These are phyloP conservation scores for Drosophila neotestacea DNA, from an alignment of 2,888 invertebrate species.

Conservation along the genomic window DNA sequence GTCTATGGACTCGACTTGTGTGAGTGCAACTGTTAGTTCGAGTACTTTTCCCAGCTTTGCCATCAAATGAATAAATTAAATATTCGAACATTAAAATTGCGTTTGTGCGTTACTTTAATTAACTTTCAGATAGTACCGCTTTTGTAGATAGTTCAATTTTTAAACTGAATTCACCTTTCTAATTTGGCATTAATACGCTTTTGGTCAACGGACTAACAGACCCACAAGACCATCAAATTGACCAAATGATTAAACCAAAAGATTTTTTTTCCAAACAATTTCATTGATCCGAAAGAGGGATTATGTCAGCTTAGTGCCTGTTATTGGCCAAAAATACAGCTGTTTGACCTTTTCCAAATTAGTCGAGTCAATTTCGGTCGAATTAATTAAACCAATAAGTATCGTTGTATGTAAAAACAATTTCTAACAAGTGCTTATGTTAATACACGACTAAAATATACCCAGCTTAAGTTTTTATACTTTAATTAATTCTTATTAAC, in stretches of 20 bases:
- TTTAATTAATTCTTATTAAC: neutral
- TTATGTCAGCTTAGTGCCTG: slow-evolving; percentile 39
- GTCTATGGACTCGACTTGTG: slow-evolving; percentile 13
- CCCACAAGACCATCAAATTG: slow-evolving; percentile 1
- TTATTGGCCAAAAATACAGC: slow-evolving; percentile 28
- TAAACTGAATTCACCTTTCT: slow-evolving; percentile 15
- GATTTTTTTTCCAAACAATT: slow-evolving; percentile 20
- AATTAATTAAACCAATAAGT: slow-evolving; percentile 27
- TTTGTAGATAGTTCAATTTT: slow-evolving; percentile 11
- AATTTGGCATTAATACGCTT: slow-evolving; percentile 25
- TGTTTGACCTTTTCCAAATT: slow-evolving; percentile 26
- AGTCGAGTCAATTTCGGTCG: slow-evolving; percentile 28
- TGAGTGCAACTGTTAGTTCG: neutral
- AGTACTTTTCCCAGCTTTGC: slow-evolving; percentile 35
- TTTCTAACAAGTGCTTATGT: neutral
- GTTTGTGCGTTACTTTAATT: slow-evolving; percentile 47
- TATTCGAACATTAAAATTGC: slow-evolving; percentile 60
- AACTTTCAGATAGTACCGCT: slow-evolving; percentile 15
- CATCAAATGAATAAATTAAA: slow-evolving; percentile 73
- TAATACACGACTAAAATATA: neutral
- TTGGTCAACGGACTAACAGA: neutral
- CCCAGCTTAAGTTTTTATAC: neutral
- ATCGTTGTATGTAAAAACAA: neutral
- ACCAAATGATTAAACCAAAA: slow-evolving; percentile 26
- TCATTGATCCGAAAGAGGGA: slow-evolving; percentile 20